A percentile compares a stretch with the other conserved stretches of the same genome.
These are phyloP conservation scores for Sinodicranocentrus sp. DNA, from an alignment of 2,888 invertebrate species.

Conservation along the genomic window DNA sequence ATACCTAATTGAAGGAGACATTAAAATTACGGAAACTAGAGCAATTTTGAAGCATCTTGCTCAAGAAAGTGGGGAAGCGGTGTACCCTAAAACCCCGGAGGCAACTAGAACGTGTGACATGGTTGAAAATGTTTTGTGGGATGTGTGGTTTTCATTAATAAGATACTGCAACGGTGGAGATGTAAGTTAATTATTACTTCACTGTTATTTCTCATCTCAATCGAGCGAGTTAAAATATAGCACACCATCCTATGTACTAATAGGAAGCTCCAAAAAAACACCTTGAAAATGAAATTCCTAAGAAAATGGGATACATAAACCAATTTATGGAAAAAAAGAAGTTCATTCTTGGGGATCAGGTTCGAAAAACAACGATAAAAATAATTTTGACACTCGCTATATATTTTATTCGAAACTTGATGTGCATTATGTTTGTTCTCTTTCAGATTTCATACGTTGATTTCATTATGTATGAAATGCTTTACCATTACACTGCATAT, in stretches of 20 bases:
- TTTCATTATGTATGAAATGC: conserved; percentile 79
- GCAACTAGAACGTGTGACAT: conserved; percentile 48
- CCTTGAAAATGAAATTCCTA: conserved; percentile 37
- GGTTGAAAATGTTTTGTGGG: conserved; percentile 65
- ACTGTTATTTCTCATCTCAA: neutral
- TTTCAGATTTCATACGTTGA: conserved; percentile 78
- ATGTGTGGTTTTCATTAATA: conserved; percentile 54
- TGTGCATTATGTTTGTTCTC: neutral
- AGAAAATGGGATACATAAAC: conserved; percentile 44
- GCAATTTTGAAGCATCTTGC: conserved; percentile 79
- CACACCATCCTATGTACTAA: too few relatives aligned
- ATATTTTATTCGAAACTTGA: too few relatives aligned
- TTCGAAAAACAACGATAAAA: conserved; percentile 27
- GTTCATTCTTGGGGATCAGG: conserved; percentile 63
- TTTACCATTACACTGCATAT: conserved; percentile 78
- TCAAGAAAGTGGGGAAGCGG: conserved; percentile 78
- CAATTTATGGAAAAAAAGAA: conserved; percentile 55
- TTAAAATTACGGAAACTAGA: conserved; percentile 79
- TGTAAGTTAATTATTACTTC: conserved; percentile 16
- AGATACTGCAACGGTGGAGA: conserved; percentile 39
- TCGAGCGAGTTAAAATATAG: too few relatives aligned
- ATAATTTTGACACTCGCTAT: neutral
- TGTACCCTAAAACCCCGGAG: conserved; percentile 40
- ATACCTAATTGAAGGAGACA: conserved; percentile 79
- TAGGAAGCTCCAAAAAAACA: conserved; percentile 42